Base-by-base conservation (phyloP, 2,888 invertebrate genomes). In the Melangyna quadrimaculata region DNA sequence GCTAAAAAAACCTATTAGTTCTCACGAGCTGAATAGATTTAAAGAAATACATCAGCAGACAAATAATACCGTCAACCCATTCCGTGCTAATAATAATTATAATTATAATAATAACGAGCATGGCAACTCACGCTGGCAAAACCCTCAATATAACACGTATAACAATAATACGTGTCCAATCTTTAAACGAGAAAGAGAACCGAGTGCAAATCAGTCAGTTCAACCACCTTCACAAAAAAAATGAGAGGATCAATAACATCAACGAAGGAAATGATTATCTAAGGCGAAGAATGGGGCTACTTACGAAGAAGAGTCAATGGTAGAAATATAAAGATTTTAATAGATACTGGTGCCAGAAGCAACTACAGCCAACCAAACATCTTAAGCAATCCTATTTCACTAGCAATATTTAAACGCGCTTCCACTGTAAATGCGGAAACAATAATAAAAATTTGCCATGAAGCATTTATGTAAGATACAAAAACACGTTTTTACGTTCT, bases 341-440 rank as follows among this genome's bases (percentile, higher is more conserved):
- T 43, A 35, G 59, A 72, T 55, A 59, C 59, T n/a, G 59, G 59
- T 27, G 59, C 53, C 29, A 53, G 43, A 53, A 51, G 51, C 27
- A 67, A 57, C 40, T 67, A 75, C 37, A 69, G 75, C 10, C 55
- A 59, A 59, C 67, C 57, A 24, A 37, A 35, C 17, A 53, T 48
- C 9, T 48, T 75, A 24, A 24, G n/a, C 12, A 12, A 75, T 57
- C 12, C 55, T 6, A 57, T 67, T 12, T 35, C 29, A 10, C 48
- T 67, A 1, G 43, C 48, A 9, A 74, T 63, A 24, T 27, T 37
- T 9, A 65, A 65, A 65, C 51, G 63, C 37, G 55, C 32, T 32
- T 22, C 35, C 22, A 67, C 48, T 17, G 55, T 55, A 32, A 67
- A 67, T 67, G 48, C 19, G 22, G 51, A 53, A 53, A 53, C 43